Base-by-base conservation (phyloP, 2,113 vertebrate species). In the Clarias gariepinus region DNA sequence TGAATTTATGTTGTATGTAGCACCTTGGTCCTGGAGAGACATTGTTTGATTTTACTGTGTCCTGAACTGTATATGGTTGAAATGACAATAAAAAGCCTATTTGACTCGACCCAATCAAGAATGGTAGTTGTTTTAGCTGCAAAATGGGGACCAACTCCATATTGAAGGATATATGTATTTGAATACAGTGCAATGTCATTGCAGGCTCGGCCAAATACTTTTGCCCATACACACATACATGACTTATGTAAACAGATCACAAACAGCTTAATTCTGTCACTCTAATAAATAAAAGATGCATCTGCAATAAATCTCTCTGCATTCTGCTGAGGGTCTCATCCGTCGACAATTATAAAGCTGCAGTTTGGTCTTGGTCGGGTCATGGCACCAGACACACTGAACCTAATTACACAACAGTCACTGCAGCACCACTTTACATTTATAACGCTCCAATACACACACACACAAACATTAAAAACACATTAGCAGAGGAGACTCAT, bases 331-430 rank as follows among this genome's bases (percentile, higher is more conserved):
- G 47, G 78, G 55, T 82, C 53, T 58, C 55, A 78, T 61, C 36
- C 16, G 12, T 61, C n/a, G 77, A 66, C 36, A 81, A 57, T 82
- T 84, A 79, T 55, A 28, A 84, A 87, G 71, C 86, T 87, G 80
- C 36, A 68, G 79, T 71, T 58, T 47, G 21, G 33, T n/a, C n/a
- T 57, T 68, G 82, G 33, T 86, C 23, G 25, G 80, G 77, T 47
- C 63, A 61, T 66, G 6, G 66, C 30, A 73, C 16, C 57, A 36
- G n/a, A 81, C 68, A 89, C 74, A 81, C 41, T 58, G 36, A 85
- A 79, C 87, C 58, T 66, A 85, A 86, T 83, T 86, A 66, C 15
- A 78, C 64, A 85, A 85, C 78, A 78, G 83, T 73, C 71, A 77
- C 66, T 82, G 13, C 30, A 81, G 71, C 30, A 64, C 60, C 68